These are phyloP conservation scores for Pyrochroa serraticornis DNA, from an alignment of 2,888 invertebrate species.

Conservation along the genomic window DNA sequence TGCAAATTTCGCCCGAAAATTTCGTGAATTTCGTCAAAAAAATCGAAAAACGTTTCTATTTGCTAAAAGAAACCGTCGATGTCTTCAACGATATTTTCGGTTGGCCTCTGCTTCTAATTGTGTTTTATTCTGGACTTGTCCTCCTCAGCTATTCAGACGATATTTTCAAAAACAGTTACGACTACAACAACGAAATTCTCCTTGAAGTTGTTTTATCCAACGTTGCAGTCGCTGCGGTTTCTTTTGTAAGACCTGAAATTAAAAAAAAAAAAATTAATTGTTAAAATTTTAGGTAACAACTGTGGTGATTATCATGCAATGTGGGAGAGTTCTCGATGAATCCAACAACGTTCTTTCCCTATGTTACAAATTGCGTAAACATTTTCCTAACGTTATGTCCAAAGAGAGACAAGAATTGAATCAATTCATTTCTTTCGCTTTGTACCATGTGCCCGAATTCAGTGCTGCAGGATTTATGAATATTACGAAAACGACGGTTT, in stretches of 20 bases:
- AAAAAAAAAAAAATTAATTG: not conserved
- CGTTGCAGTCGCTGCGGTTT: not conserved
- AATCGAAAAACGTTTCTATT: not conserved
- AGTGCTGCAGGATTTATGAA: not conserved
- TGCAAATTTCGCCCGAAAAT: not conserved
- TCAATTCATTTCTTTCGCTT: not conserved
- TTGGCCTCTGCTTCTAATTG: not conserved
- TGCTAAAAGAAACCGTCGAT: not conserved
- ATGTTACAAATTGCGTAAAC: conserved; percentile 1
- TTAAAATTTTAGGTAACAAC: not conserved
- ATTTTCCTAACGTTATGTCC: not conserved
- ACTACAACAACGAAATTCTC: not conserved
- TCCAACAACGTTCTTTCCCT: not conserved
- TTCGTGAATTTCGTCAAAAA: not conserved
- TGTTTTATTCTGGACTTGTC: not conserved
- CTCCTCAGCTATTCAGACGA: not conserved
- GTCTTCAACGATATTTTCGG: conserved; percentile 4
- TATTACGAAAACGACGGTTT: conserved; percentile 1
- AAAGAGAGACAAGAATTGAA: not conserved
- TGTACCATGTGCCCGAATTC: not conserved
- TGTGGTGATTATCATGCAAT: not conserved
- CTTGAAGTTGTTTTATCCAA: not conserved
- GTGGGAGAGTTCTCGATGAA: not conserved
- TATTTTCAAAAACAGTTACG: conserved; percentile 1
- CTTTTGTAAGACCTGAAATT: not conserved